Evolutionary conservation across 2,888 invertebrate species (phyloP).

Genomic region (Aporophyla nigra): DNA sequence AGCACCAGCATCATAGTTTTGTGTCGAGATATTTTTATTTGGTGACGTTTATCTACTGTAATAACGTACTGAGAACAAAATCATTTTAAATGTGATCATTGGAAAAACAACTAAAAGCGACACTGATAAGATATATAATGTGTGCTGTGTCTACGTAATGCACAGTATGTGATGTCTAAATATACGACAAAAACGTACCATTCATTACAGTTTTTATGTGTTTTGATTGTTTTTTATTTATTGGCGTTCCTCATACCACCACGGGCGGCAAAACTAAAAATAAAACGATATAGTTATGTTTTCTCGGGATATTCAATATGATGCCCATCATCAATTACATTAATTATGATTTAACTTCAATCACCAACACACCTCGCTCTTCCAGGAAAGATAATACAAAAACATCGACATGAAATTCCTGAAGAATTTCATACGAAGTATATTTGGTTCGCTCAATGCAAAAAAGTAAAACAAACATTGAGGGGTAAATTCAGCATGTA

Average conservation of each 20-base stretch:
- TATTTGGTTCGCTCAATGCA: not conserved
- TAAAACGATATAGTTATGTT: conserved; percentile 74
- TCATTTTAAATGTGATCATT: conserved; percentile 60
- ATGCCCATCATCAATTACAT: conserved; percentile 17
- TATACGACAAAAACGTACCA: conserved; percentile 79
- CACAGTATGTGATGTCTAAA: conserved; percentile 74
- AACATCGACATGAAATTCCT: not conserved
- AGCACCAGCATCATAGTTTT: conserved; percentile 10
- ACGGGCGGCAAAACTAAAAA: conserved; percentile 89
- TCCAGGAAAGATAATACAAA: conserved; percentile 10
- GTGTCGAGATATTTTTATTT: conserved; percentile 30
- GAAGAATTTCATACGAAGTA: not conserved
- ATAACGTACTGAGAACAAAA: conserved; percentile 65
- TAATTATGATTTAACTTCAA: conserved; percentile 5
- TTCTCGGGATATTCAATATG: conserved; percentile 41
- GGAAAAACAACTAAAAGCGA: conserved; percentile 69
- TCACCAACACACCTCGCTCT: not conserved
- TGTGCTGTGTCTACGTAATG: conserved; percentile 73
- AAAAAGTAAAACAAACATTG: conserved; percentile 1
- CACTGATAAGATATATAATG: conserved; percentile 65
- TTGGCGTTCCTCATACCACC: conserved; percentile 83
- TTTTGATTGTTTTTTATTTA: conserved; percentile 71
- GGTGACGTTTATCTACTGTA: conserved; percentile 49
- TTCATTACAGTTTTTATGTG: conserved; percentile 69
- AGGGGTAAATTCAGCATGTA: conserved; percentile 11